Conservation (phyloP, 2,888 invertebrate species). For the Drymonia ruficornis region DNA sequence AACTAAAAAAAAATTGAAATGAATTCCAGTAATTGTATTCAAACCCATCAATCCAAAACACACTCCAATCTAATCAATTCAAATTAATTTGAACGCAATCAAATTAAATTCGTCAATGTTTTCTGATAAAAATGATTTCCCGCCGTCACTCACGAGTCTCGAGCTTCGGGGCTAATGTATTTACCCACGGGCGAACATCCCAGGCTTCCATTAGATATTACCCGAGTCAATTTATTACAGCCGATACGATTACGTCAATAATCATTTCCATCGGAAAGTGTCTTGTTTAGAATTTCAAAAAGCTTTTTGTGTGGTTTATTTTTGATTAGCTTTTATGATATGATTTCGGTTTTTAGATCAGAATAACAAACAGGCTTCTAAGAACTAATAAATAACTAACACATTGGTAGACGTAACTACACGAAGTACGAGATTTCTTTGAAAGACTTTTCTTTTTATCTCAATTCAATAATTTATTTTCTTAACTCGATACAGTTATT, state of each 20-base stretch:
- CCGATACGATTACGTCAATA: conserved; percentile 22
- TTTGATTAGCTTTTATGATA: neutral
- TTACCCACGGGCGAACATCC: conserved; percentile 18
- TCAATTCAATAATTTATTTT: too few relatives aligned
- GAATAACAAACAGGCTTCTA: neutral
- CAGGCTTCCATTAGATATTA: conserved; percentile 19
- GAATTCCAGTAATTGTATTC: too few relatives aligned
- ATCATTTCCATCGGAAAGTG: conserved; percentile 13
- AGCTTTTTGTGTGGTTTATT: conserved; percentile 21
- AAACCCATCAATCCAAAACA: neutral
- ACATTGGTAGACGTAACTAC: neutral
- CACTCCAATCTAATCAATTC: neutral
- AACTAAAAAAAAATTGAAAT: too few relatives aligned
- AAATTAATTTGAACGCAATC: neutral
- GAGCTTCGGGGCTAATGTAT: conserved; percentile 24
- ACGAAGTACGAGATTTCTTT: too few relatives aligned
- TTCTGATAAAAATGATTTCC: conserved; percentile 16
- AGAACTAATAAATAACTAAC: neutral
- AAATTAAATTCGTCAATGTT: neutral
- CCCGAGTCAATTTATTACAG: conserved; percentile 28
- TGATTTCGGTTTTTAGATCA: neutral
- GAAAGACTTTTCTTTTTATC: too few relatives aligned
- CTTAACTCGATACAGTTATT: too few relatives aligned
- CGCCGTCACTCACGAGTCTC: conserved; percentile 14
- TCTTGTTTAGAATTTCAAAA: conserved; percentile 17